Evolutionary conservation across 2,888 invertebrate genomes (phyloP).

Genomic region (Acanthacorydalis orientalis): DNA sequence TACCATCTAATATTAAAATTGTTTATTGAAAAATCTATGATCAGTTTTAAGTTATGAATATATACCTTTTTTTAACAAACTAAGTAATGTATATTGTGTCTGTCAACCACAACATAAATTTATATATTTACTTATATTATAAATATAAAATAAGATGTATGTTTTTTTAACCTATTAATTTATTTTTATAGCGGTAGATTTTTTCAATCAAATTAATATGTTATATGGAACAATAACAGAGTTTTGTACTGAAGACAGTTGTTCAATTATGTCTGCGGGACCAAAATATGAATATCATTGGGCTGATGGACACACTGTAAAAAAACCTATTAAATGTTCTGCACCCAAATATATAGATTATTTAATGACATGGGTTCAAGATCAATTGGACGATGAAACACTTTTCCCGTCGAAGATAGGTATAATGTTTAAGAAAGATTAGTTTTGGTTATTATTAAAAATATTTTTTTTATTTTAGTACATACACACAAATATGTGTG

Average conservation of each 20-base stretch:
- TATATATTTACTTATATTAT: too few relatives aligned
- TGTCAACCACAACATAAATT: too few relatives aligned
- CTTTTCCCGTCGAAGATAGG: constrained; percentile 97
- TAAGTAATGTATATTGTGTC: too few relatives aligned
- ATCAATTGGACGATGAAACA: constrained; percentile 96
- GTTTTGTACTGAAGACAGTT: constrained; percentile 94
- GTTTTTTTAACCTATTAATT: too few relatives aligned
- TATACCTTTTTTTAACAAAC: too few relatives aligned
- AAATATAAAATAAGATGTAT: too few relatives aligned
- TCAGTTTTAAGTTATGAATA: too few relatives aligned
- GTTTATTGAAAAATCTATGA: too few relatives aligned
- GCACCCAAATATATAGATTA: constrained; percentile 99
- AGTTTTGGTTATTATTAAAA: background rate
- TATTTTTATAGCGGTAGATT: constrained; percentile 77
- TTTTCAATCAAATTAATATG: constrained; percentile 99
- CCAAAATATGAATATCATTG: constrained; percentile 99
- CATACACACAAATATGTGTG: too few relatives aligned
- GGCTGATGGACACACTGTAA: constrained; percentile 96
- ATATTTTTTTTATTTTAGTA: too few relatives aligned
- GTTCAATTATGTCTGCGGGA: constrained; percentile 97
- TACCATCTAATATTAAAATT: too few relatives aligned
- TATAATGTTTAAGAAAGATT: constrained; percentile 17
- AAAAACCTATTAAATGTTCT: constrained; percentile 97
- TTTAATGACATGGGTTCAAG: constrained; percentile 99
- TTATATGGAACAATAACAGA: constrained; percentile 99